Evolutionary conservation across 1,140 invertebrate species (phyloP).

Genomic region (Dendrolimus punctatus): DNA sequence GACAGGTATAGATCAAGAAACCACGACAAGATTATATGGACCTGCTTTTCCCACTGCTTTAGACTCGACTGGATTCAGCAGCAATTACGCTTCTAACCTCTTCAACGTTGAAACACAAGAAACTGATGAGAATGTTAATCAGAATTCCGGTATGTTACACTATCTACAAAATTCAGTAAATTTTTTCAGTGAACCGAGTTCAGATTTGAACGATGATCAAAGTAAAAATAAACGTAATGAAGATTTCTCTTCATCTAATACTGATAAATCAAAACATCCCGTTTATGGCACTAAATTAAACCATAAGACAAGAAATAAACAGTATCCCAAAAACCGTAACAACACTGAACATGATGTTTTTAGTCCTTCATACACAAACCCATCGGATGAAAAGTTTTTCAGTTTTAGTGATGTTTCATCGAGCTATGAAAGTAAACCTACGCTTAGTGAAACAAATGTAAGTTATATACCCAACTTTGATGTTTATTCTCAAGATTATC

Average conservation of each 20-base stretch:
- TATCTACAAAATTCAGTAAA: constrained; percentile 31
- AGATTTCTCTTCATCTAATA: constrained; percentile 13
- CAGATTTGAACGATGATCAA: constrained; percentile 18
- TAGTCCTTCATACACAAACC: constrained; percentile 10
- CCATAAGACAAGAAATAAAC: constrained; percentile 28
- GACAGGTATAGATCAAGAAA: constrained; percentile 35
- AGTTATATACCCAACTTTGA: constrained; percentile 19
- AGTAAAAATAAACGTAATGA: constrained; percentile 21
- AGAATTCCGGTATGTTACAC: constrained; percentile 29
- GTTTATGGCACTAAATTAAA: constrained; percentile 53
- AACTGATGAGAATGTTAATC: constrained; percentile 18
- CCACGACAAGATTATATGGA: constrained; percentile 44
- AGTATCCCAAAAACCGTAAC: constrained; percentile 30
- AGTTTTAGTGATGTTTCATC: constrained; percentile 16
- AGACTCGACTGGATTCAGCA: constrained; percentile 35
- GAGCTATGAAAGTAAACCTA: constrained; percentile 17
- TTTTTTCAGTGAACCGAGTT: constrained; percentile 31
- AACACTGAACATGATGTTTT: constrained; percentile 27
- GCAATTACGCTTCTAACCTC: constrained; percentile 23
- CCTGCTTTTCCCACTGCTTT: constrained; percentile 53
- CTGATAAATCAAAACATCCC: constrained; percentile 30
- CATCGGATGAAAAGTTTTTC: constrained; percentile 18
- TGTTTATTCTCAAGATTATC: constrained; percentile 15
- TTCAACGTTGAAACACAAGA: constrained; percentile 21
- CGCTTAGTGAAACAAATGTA: constrained; percentile 18